Conservation (phyloP, 2,113 vertebrate species). For the Hypanus sabinus region DNA sequence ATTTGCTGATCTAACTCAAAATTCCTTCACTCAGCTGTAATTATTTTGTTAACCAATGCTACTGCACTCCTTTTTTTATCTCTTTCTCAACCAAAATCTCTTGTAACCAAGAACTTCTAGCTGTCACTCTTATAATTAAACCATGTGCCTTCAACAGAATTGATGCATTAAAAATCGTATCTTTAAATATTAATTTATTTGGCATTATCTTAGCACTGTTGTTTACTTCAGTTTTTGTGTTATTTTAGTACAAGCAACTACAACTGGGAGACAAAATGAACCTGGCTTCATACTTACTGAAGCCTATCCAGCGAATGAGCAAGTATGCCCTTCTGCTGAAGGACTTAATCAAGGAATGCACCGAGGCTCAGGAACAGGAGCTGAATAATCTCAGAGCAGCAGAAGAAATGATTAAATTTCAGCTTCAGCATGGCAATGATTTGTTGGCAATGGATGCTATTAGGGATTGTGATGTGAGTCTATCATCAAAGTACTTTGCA, state of each 20-base stretch:
- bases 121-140: not conserved
- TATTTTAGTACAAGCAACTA: slow-evolving; percentile 75
- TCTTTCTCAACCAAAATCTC: too few relatives aligned
- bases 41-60: too few relatives aligned
- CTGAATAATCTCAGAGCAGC: slow-evolving; percentile 73
- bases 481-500: not conserved
- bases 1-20: too few relatives aligned
- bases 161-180: not conserved
- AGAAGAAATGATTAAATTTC: slow-evolving; percentile 87
- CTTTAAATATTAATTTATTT: not conserved
- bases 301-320: slow-evolving; percentile 94
- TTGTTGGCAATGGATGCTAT: slow-evolving; percentile 95
- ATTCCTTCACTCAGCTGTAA: too few relatives aligned
- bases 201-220: not conserved
- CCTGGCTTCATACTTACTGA: slow-evolving; percentile 86
- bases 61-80: too few relatives aligned
- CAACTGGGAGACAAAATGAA: slow-evolving; percentile 90
- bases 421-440: slow-evolving; percentile 89
- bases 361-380: slow-evolving; percentile 74
- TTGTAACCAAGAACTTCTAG: too few relatives aligned
- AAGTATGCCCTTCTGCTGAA: slow-evolving; percentile 87
- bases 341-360: slow-evolving; percentile 84
- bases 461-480: slow-evolving; percentile 82
- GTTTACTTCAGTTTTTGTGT: not conserved
- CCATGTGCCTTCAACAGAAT: not conserved